Base-by-base conservation (phyloP, 1,140 invertebrate genomes). In the Parapsyche elsis region DNA sequence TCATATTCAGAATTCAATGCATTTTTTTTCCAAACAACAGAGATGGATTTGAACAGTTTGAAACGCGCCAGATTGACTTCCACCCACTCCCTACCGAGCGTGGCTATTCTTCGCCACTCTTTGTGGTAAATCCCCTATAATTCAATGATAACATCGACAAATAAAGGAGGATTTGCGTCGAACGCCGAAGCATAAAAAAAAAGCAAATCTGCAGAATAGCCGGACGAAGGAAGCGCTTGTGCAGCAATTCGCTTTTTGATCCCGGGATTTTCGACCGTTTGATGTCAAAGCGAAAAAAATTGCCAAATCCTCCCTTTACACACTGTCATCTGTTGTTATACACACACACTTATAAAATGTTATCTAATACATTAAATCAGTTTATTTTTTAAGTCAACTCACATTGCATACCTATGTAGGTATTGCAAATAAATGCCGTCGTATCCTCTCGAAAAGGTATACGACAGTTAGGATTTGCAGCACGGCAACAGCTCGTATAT, bases 141-240 rank as follows among this genome's bases (percentile, higher is more conserved):
- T 80, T 82, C 81, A 82, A 82, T 82, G 81, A 82, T 82, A 82
- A 82, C 64, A 82, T 82, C 81, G 67, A 53, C 81, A 80, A 82
- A 82, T 82, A 82, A 82, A 82, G 74, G 78, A 71, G 81, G 81
- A 82, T 80, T 82, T 80, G 38, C 59, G 71, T 49, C 30, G 44
- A 79, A 19, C 38, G 73, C 64, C 46, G 59, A 23, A 23, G n/a
- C n/a, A n/a, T n/a, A 74, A 80, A 81, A 80, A 80, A 82, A 1
- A 4, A 45, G 16, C 16, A 67, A 67, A 77, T 64, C 53, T 44
- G 19, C 19, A 26, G 26, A 45, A 16, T 64, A 16, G 49, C 75
- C 23, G 24, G 75, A 4, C 21, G 38, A 67, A 67, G 26, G 23
- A 79, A 79, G n/a, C 61, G 76, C 78, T 80, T 78, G 57, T 67